A percentile compares a stretch with the other conserved stretches of the same genome.
Evolutionary conservation across 2,797 vertebrate species (phyloP).

Genomic region (Acropternis orthonyx): DNA sequence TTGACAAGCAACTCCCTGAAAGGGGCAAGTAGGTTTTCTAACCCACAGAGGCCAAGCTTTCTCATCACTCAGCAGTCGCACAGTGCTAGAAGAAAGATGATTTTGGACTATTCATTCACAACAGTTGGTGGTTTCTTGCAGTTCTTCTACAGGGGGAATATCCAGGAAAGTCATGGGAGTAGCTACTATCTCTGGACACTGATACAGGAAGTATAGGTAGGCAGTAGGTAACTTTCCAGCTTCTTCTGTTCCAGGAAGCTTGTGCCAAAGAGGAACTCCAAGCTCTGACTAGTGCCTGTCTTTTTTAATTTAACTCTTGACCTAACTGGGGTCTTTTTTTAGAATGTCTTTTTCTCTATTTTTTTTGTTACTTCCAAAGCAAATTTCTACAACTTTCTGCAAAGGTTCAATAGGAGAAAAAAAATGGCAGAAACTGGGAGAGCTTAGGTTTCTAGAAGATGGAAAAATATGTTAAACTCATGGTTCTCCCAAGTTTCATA

Average conservation of each 20-base stretch:
- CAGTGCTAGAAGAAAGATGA: background rate
- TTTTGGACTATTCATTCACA: background rate
- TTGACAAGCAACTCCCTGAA: background rate
- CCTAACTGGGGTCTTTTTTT: background rate
- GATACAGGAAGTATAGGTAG: background rate
- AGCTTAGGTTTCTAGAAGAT: background rate
- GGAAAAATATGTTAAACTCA: background rate
- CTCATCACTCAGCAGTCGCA: background rate
- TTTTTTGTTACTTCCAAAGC: background rate
- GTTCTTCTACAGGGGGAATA: background rate
- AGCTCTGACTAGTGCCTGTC: background rate
- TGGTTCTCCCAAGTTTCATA: background rate
- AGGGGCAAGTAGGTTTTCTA: background rate
- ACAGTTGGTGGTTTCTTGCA: background rate
- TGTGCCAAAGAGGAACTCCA: background rate
- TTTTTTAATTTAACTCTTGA: background rate
- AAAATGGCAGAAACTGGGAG: background rate
- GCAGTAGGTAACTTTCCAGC: background rate
- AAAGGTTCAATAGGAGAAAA: background rate
- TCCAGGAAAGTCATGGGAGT: background rate
- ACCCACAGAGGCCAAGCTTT: background rate
- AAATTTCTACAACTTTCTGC: background rate
- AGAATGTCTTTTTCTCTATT: background rate
- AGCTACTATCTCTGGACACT: background rate
- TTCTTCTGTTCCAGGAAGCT: background rate